Percentiles rank a stretch among this genome's conserved stretches.
These are phyloP conservation scores for Phenganax subtilis DNA, from an alignment of 92 coral and sea anemone species.

Conservation along the genomic window DNA sequence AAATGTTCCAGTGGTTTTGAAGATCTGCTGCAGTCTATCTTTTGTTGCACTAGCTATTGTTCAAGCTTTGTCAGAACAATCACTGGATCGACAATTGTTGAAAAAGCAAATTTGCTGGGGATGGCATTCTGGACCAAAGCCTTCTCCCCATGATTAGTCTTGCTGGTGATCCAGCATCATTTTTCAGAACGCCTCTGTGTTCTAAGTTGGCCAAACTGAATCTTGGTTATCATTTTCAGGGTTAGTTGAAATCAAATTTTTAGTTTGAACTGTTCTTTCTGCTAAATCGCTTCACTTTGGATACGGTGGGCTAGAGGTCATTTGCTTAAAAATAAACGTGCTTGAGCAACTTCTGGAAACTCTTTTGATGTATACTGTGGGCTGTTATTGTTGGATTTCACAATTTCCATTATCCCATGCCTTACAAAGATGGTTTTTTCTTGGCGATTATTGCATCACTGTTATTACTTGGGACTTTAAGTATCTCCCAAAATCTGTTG, in stretches of 20 bases:
- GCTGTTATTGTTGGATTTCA: conserved; percentile 9
- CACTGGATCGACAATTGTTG: conserved; percentile 18
- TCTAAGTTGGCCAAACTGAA: conserved; percentile 32
- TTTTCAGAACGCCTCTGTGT: conserved; percentile 28
- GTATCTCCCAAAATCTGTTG: conserved; percentile 24
- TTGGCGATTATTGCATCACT: not conserved
- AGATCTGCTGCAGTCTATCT: conserved; percentile 26
- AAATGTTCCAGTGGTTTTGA: conserved; percentile 27
- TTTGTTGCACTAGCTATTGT: conserved; percentile 27
- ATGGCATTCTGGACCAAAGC: conserved; percentile 29
- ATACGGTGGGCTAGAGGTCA: conserved; percentile 17
- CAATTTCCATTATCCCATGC: conserved; percentile 21
- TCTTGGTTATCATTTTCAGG: conserved; percentile 29
- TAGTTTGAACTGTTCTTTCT: conserved; percentile 35
- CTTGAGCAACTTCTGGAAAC: conserved; percentile 26
- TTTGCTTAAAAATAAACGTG: conserved; percentile 32
- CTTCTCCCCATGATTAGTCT: conserved; percentile 37
- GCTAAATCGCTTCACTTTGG: conserved; percentile 44
- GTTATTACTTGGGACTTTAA: conserved; percentile 3
- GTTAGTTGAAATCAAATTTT: conserved; percentile 31
- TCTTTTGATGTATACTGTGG: conserved; percentile 24
- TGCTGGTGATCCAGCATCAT: conserved; percentile 38
- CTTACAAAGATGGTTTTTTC: conserved; percentile 10
- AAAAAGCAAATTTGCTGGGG: conserved; percentile 25
- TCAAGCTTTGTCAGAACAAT: conserved; percentile 12